A percentile compares a stretch with the other conserved stretches of the same genome.
Conservation (phyloP, 37 sponge, comb jelly and placozoan species). For the Ephydatia muelleri region DNA sequence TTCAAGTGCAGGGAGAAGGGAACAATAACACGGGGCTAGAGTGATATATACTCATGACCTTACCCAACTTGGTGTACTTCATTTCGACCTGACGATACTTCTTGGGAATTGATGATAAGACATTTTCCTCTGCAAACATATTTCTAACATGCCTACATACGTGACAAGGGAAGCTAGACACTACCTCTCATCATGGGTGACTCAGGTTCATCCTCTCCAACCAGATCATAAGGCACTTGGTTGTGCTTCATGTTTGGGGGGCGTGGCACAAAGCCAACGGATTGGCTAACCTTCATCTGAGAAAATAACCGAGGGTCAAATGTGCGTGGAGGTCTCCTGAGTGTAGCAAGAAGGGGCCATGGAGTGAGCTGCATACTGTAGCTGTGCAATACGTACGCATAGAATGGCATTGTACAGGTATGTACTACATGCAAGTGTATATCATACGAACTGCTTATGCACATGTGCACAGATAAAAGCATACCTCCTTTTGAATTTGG, state of each 20-base stretch:
- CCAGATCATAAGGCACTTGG: constrained; percentile 68
- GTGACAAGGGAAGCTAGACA: not conserved
- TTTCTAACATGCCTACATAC: not conserved
- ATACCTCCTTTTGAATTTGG: constrained; percentile 67
- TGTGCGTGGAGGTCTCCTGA: constrained; percentile 35
- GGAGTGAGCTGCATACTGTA: not conserved
- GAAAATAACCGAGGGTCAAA: constrained; percentile 64
- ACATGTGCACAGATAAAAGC: not conserved
- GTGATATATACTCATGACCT: not conserved
- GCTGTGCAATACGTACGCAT: not conserved
- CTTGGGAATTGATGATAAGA: constrained; percentile 67
- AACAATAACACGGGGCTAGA: no score
- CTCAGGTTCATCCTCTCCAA: constrained; percentile 48
- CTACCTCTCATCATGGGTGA: constrained; percentile 86
- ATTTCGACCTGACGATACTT: constrained; percentile 72
- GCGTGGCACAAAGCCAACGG: constrained; percentile 79
- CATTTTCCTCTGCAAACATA: constrained; percentile 43
- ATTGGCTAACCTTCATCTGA: constrained; percentile 68
- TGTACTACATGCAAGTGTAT: not conserved
- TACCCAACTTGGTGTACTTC: constrained; percentile 77
- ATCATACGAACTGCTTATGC: not conserved
- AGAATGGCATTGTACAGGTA: not conserved
- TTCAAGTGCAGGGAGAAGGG: no score
- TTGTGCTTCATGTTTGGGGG: constrained; percentile 63
- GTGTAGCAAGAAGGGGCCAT: not conserved